phyloP scores from a whole-genome alignment of 2,113 vertebrate species.

The Coptodon bakossiorum region DNA sequence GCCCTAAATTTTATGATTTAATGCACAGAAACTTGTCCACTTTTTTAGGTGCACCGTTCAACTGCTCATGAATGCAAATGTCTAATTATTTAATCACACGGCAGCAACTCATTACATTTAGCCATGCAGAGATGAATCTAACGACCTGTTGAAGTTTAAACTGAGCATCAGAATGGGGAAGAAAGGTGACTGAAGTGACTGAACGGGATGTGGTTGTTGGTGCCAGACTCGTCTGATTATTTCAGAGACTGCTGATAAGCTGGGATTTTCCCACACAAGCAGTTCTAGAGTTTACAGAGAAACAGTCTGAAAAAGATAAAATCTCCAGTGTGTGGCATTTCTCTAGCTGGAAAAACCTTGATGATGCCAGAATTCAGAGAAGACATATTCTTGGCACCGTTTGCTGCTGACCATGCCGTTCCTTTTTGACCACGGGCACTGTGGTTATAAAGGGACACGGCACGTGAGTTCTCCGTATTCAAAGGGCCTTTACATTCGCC shows the following conservation, averaged over 20 bases:
- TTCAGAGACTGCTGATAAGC: fast-evolving
- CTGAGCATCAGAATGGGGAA: fast-evolving
- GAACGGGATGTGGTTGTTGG: fast-evolving
- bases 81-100: not conserved
- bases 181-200: not conserved
- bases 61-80: not conserved
- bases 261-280: not conserved
- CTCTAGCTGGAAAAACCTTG: not conserved
- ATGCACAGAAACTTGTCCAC: fast-evolving
- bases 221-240: not conserved
- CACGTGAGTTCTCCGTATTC: not conserved
- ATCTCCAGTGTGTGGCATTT: not conserved
- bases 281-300: not conserved
- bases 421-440: not conserved
- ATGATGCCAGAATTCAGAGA: not conserved
- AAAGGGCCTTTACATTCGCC: not conserved
- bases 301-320: not conserved
- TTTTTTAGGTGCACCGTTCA: not conserved
- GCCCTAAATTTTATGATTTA: not conserved
- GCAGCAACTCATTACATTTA: not conserved
- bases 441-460: not conserved
- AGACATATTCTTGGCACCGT: not conserved
- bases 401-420: not conserved
- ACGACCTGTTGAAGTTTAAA: not conserved
- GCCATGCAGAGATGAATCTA: not conserved